Conservation (phyloP, 2,888 invertebrate species). For the Andrena dorsata region DNA sequence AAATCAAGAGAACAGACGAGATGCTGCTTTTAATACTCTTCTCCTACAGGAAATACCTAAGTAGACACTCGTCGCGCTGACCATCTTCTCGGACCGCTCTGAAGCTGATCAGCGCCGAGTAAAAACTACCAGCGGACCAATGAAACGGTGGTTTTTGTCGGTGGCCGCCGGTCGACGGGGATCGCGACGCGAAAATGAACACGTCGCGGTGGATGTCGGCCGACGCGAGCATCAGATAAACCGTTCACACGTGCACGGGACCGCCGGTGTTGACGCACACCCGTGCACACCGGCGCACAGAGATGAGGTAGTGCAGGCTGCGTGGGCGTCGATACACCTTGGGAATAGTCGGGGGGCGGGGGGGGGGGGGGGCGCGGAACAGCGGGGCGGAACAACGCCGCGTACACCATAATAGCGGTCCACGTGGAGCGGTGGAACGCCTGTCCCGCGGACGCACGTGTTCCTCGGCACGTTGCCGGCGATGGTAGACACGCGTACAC, state of each 20-base stretch:
- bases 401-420: slow-evolving; percentile 48
- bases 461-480: slow-evolving; percentile 71
- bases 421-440: slow-evolving; percentile 62
- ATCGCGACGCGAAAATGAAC: slow-evolving; percentile 64
- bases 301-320: slow-evolving; percentile 29
- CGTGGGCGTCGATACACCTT: slow-evolving; percentile 62
- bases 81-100: too few relatives aligned
- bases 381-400: slow-evolving; percentile 32
- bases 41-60: too few relatives aligned
- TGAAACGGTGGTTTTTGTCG: too few relatives aligned
- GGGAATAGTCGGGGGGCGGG: slow-evolving; percentile 15
- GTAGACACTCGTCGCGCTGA: too few relatives aligned
- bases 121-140: too few relatives aligned
- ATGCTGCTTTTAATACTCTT: too few relatives aligned
- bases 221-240: too few relatives aligned
- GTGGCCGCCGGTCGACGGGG: too few relatives aligned
- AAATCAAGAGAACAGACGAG: neutral
- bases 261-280: neutral
- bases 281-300: slow-evolving; percentile 44
- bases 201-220: slow-evolving; percentile 50
- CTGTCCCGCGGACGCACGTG: slow-evolving; percentile 72
- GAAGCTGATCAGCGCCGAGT: too few relatives aligned
- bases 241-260: neutral
- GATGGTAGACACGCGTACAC: slow-evolving; percentile 74
- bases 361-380: slow-evolving; percentile 27